A percentile compares a stretch with the other conserved stretches of the same genome.
Evolutionary conservation across 2,888 invertebrate species (phyloP).

Genomic region (Entomobrya multifasciata): DNA sequence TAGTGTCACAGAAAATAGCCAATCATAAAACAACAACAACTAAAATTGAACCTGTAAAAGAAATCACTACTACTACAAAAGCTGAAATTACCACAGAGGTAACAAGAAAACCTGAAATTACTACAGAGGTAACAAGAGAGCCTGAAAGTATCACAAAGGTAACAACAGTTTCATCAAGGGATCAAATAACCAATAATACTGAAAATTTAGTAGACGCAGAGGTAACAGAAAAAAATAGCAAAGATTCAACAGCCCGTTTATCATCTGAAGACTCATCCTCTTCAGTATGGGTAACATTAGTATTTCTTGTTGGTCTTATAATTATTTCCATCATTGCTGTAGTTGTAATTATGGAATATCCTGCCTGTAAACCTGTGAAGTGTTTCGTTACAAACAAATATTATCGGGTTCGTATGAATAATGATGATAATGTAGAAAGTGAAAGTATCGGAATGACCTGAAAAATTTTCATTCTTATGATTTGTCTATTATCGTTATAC

Average conservation of each 20-base stretch:
- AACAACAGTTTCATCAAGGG: too few relatives aligned
- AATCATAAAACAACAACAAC: too few relatives aligned
- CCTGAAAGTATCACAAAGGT: background rate
- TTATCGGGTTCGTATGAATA: background rate
- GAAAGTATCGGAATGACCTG: background rate
- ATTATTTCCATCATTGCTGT: background rate
- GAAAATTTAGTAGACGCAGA: too few relatives aligned
- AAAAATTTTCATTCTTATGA: too few relatives aligned
- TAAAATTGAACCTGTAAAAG: background rate
- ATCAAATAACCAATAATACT: too few relatives aligned
- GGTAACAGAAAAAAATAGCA: too few relatives aligned
- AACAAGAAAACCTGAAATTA: background rate
- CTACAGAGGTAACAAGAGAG: background rate
- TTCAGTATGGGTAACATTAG: background rate
- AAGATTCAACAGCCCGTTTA: too few relatives aligned
- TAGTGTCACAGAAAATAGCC: too few relatives aligned
- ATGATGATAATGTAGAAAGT: background rate
- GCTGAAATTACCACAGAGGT: background rate
- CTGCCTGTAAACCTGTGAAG: constrained; percentile 19
- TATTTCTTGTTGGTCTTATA: background rate
- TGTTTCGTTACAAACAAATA: background rate
- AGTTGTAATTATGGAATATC: constrained; percentile 20
- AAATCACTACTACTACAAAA: background rate
- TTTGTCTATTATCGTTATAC: too few relatives aligned
- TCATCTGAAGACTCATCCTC: background rate